A percentile compares a stretch with the other conserved stretches of the same genome.
phyloP scores from a whole-genome alignment of 2,797 vertebrate species.

The Thalassophryne amazonica region DNA sequence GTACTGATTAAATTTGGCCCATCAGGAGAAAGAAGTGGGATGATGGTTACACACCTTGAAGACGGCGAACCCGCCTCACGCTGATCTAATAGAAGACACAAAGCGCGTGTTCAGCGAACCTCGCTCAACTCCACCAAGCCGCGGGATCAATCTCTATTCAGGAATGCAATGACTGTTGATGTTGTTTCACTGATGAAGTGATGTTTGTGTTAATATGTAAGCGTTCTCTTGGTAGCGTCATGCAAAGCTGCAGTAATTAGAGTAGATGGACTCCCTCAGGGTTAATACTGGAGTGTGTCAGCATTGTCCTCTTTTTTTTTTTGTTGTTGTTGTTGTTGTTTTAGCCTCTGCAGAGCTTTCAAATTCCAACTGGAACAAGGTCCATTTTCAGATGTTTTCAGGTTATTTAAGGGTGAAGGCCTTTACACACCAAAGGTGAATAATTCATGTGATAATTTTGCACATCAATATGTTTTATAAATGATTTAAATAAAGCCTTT shows the following conservation, averaged over 20 bases:
- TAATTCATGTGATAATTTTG: too few species aligned
- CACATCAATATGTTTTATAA: too few species aligned
- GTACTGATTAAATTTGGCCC: conserved; percentile 72
- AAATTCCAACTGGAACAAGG: conserved; percentile 29
- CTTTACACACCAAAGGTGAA: neutral
- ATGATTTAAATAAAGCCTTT: too few species aligned
- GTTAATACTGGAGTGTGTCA: conserved; percentile 70
- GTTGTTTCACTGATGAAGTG: conserved; percentile 73
- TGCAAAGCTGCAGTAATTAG: conserved; percentile 64
- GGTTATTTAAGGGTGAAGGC: conserved; percentile 1
- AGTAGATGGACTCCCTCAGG: conserved; percentile 68
- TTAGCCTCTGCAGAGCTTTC: conserved; percentile 25
- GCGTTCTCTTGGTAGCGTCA: conserved; percentile 45
- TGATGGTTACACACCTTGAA: conserved; percentile 37
- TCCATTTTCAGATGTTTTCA: conserved; percentile 10
- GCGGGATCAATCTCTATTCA: conserved; percentile 69
- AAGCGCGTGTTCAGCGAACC: conserved; percentile 55
- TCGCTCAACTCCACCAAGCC: conserved; percentile 51
- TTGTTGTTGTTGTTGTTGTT: too few species aligned
- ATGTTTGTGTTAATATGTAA: conserved; percentile 72
- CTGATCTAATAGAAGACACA: conserved; percentile 62
- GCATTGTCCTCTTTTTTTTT: conserved; percentile 44
- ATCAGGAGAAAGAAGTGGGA: conserved; percentile 37
- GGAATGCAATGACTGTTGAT: conserved; percentile 51
- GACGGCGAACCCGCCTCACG: conserved; percentile 25